These are phyloP conservation scores for Tautogolabrus adspersus DNA, from an alignment of 2,113 vertebrate genomes.

Conservation along the genomic window DNA sequence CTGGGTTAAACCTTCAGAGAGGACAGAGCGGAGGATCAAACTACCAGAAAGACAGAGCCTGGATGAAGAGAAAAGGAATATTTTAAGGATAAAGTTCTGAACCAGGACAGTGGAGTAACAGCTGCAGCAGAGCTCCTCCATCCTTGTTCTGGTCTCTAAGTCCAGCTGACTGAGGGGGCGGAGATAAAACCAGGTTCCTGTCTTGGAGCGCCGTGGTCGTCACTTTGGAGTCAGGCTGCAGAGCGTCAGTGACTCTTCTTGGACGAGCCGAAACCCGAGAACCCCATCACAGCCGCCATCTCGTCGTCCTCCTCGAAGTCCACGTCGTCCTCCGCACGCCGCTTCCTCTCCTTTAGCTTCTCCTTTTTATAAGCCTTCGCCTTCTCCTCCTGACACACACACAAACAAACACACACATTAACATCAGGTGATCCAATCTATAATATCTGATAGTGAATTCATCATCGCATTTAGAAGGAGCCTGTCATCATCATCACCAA, in stretches of 20 bases:
- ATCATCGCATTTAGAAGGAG: too few species aligned
- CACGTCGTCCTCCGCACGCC: constrained; percentile 93
- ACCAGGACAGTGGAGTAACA: constrained; percentile 1
- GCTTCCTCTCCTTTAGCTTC: constrained; percentile 95
- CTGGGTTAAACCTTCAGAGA: too few species aligned
- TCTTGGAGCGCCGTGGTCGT: background rate
- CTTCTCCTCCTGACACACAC: constrained; percentile 91
- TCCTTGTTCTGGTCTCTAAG: background rate
- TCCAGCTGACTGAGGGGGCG: background rate
- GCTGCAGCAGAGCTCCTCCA: background rate
- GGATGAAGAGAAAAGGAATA: background rate
- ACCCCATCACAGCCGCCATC: constrained; percentile 99
- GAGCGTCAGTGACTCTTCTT: constrained; percentile 93
- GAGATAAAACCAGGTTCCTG: background rate
- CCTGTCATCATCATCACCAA: too few species aligned
- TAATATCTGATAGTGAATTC: too few species aligned
- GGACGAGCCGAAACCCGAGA: constrained; percentile 94
- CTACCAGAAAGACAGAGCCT: constrained; percentile 40
- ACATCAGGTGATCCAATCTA: too few species aligned
- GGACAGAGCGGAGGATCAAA: background rate
- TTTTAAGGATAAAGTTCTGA: constrained; percentile 9
- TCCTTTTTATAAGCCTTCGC: constrained; percentile 98
- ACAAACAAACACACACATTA: background rate
- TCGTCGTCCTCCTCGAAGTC: constrained; percentile 96
- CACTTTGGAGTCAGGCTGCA: too few species aligned